Evolutionary conservation across 2,888 invertebrate genomes (phyloP).

Genomic region (Thysanoteuthis rhombus): DNA sequence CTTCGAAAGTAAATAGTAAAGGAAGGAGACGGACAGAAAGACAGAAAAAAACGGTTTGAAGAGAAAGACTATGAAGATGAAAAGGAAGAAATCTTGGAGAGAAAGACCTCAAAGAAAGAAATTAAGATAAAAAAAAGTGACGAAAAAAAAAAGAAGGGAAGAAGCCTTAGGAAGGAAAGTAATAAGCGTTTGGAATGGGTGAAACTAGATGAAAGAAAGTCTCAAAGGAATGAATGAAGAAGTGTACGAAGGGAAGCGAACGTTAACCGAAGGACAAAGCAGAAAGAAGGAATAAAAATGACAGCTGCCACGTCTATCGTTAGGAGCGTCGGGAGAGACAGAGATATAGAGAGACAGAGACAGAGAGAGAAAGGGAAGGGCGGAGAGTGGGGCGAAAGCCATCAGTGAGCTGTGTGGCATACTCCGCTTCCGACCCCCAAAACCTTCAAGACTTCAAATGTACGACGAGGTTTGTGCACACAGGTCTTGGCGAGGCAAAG

Average conservation of each 20-base stretch:
- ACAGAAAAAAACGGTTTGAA: no score
- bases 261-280: not conserved
- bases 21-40: no score
- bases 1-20: no score
- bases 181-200: not conserved
- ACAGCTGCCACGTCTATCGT: not conserved
- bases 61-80: no score
- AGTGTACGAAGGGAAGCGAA: not conserved
- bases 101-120: not conserved
- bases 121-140: not conserved
- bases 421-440: not conserved
- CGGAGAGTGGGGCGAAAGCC: not conserved
- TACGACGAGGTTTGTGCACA: not conserved
- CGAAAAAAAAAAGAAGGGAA: not conserved
- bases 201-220: not conserved
- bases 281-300: not conserved
- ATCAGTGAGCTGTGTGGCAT: not conserved
- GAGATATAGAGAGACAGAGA: not conserved
- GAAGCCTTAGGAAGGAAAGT: not conserved
- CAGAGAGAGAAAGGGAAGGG: not conserved
- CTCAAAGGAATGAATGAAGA: not conserved
- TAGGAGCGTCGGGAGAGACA: not conserved
- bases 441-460: not conserved
- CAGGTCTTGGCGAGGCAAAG: not conserved
- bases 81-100: not conserved